Base-by-base conservation (phyloP, 2,888 invertebrate genomes). In the Monopis laevigella region DNA sequence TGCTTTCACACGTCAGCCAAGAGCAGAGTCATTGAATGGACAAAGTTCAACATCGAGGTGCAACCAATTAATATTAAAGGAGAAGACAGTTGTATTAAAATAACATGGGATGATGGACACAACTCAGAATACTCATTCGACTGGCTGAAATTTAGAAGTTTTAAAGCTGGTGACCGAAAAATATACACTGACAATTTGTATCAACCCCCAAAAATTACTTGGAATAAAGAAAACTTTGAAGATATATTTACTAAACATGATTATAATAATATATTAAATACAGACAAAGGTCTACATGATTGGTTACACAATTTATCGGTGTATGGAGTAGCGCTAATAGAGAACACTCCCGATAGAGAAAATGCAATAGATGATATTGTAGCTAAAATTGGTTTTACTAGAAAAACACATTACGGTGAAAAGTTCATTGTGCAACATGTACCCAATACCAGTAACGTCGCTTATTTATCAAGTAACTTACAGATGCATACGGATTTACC, bases 401-500 rank as follows among this genome's bases (percentile, higher is more conserved):
- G 86, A 42, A 81, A 78, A 50, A 91, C 90, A 8, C 89, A 90
- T 57, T 91, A 91, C 55, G 91, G 90, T 2, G 82, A 85, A 44
- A 86, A 87, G 54, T 89, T 87, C 55, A 60, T 82, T 10, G 89
- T 90, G 0, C 83, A 84, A 54, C 83, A 84, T 26, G 89, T 89
- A 43, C 69, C 82, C 2, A 86, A 85, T 29, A 88, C 91, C 1
- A 87, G 85, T 50, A 91, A 92, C 56, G 86, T 89, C 34, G 90
- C 91, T 1, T 91, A 91, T 54, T 75, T 88, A 21, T 84, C 86
- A 1, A 82, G 82, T 44, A 82, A 84, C 34, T 69, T 91, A 36
- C 89, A 88, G 45, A 72, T 90, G 54, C 91, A 92, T 55, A 87
- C 87, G 1, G 91, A 92, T 59, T 71, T 90, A 42, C 90, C 91